Conservation (phyloP, 37 sponge, comb jelly and placozoan genomes). For the Theonella swinhoei region DNA sequence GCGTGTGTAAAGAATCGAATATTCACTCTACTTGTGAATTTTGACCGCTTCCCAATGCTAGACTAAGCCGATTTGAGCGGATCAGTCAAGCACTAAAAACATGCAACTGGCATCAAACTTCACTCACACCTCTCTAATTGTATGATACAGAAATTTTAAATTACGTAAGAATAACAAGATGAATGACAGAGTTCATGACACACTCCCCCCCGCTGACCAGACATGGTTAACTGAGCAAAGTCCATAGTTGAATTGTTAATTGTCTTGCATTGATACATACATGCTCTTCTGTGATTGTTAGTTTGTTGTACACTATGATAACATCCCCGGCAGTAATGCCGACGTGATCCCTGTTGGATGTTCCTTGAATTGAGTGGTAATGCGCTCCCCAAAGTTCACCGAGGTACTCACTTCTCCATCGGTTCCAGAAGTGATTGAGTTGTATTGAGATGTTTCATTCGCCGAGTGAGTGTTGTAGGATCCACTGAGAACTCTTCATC, state of each 20-base stretch:
- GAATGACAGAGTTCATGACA: background rate
- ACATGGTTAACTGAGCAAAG: slow-evolving; percentile 14
- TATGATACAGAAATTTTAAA: background rate
- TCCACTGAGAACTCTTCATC: slow-evolving; percentile 25
- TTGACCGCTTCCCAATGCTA: too few species aligned
- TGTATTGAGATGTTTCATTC: slow-evolving; percentile 14
- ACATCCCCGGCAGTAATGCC: slow-evolving; percentile 6
- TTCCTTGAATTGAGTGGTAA: background rate
- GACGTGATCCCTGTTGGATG: background rate
- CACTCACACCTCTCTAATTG: background rate
- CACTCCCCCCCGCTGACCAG: slow-evolving; percentile 50
- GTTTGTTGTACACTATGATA: slow-evolving; percentile 4
- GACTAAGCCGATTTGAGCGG: too few species aligned
- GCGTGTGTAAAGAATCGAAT: too few species aligned
- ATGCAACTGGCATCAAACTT: too few species aligned
- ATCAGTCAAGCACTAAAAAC: too few species aligned
- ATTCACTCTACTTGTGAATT: too few species aligned
- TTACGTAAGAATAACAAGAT: background rate
- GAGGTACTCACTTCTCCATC: slow-evolving; percentile 36
- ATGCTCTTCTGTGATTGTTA: background rate
- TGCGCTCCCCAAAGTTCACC: slow-evolving; percentile 20
- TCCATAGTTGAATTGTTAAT: background rate
- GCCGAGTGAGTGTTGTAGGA: background rate
- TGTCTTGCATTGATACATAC: background rate
- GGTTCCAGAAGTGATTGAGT: slow-evolving; percentile 29